Evolutionary conservation across 2,113 vertebrate species (phyloP).

Genomic region (Isichthys henryi): DNA sequence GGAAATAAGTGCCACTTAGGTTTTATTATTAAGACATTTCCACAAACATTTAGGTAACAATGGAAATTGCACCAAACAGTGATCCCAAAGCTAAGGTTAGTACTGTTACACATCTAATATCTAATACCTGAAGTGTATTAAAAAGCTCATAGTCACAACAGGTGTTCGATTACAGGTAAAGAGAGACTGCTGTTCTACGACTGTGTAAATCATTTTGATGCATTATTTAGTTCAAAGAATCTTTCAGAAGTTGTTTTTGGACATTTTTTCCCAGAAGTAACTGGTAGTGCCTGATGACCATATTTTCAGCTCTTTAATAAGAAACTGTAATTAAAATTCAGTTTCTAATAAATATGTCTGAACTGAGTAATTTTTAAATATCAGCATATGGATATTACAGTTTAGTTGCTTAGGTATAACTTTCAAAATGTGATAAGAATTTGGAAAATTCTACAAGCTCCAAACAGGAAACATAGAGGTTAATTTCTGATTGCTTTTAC

Average conservation of each 20-base stretch:
- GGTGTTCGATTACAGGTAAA: background rate
- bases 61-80: background rate
- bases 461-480: background rate
- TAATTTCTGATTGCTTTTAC: background rate
- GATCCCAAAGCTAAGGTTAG: background rate
- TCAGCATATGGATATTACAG: background rate
- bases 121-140: background rate
- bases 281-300: background rate
- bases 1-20: background rate
- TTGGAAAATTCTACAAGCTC: background rate
- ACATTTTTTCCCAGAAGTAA: background rate
- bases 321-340: background rate
- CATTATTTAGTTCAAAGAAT: background rate
- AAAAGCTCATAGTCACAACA: background rate
- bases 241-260: background rate
- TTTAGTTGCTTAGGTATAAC: background rate
- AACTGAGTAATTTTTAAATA: background rate
- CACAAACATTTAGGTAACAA: background rate
- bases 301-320: background rate
- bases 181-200: background rate
- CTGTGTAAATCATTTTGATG: background rate
- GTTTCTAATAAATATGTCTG: background rate
- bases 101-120: background rate
- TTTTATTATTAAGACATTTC: background rate
- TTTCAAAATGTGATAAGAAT: background rate